Evolutionary conservation across 2,113 vertebrate genomes (phyloP), one percentile per base, ranked within the genome.

Genomic region (Geococcyx californianus): DNA sequence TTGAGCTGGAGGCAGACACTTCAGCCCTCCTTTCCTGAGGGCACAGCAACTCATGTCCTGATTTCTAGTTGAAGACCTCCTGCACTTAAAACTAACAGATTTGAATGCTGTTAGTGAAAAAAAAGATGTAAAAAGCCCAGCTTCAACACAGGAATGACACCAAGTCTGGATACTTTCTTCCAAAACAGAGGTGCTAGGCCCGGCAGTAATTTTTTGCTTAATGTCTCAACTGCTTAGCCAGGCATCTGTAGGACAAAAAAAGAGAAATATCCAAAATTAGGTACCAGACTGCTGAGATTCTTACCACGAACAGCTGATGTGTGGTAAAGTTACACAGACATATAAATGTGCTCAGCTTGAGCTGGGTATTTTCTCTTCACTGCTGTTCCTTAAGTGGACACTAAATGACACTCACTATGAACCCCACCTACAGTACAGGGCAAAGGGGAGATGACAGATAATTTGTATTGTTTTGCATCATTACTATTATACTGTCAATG

Each of bases 361-460:
- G 34, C 2, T 25, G 69, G 34, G 28, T 24, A 21, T 56, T 67
- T 34, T 20, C 29, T 45, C 36, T 26, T 56, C 52, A 42, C 14
- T 1, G 0, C 21, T n/a, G 15, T 13, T 56, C 47, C 59, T 55
- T 9, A 34, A 29, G 49, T 13, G 38, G 36, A 51, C 0, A 5
- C n/a, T 25, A 20, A 66, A 66, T 20, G 42, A 58, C 1, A 2
- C 15, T 16, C 33, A 33, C 69, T 13, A 25, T 2, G 42, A 89
- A 56, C 47, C 34, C 56, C 24, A 26, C 31, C 45, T 49, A 24
- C 19, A 45, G 28, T 1, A 13, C 21, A 54, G 17, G 24, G 4
- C 14, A 19, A 81, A n/a, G 31, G 45, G 16, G 14, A 66, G 11
- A 44, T 15, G 25, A 25, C 16, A 38, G 49, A 14, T 51, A 25